Base-by-base conservation (phyloP, 2,888 invertebrate genomes). In the Rambutsinella grinnellia region DNA sequence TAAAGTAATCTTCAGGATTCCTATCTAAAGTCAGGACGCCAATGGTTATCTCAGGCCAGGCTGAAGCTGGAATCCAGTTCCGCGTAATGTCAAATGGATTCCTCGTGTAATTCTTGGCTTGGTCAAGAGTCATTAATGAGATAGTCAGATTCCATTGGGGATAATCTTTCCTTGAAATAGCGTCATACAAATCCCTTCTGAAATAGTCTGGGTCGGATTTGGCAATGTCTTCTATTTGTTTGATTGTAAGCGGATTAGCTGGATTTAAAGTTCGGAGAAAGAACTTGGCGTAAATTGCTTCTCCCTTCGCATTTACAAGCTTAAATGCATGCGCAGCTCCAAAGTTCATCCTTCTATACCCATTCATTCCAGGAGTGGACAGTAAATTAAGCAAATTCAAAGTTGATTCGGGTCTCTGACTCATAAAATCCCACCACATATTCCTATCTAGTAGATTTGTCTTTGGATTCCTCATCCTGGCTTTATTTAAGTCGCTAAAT, bases 311-410 rank as follows among this genome's bases (percentile, higher is more conserved):
- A 87, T 97, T 97, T 2, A 97, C 90, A 81, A 96, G 86, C 86
- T 96, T 97, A 87, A 94, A 97, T 0, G 97, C 96, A 86, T 97
- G 97, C 0, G 94, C 96, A 5, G n/a, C n/a, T n/a, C n/a, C n/a
- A n/a, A n/a, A n/a, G n/a, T n/a, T n/a, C n/a, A n/a, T n/a, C n/a
- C n/a, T n/a, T n/a, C 96, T 96, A 85, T 95, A 97, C 46, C 97
- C 97, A 85, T 97, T 94, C 97, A 97, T 97, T 86, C 97, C 97
- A 84, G 97, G 91, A 87, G 97, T 97, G 27, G 93, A 91, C 86
- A 96, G 97, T 84, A 96, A 86, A 87, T 96, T 92, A 85, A 93
- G 87, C 17, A 91, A 87, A 85, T 97, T 96, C 86, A 97, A 96
- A 36, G 91, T 90, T 0, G 93, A 89, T 87, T 97, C 97, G 0